Percentiles rank a stretch among this genome's conserved stretches.
Conservation (phyloP, 2,888 invertebrate species). For the Plebejus melissa region DNA sequence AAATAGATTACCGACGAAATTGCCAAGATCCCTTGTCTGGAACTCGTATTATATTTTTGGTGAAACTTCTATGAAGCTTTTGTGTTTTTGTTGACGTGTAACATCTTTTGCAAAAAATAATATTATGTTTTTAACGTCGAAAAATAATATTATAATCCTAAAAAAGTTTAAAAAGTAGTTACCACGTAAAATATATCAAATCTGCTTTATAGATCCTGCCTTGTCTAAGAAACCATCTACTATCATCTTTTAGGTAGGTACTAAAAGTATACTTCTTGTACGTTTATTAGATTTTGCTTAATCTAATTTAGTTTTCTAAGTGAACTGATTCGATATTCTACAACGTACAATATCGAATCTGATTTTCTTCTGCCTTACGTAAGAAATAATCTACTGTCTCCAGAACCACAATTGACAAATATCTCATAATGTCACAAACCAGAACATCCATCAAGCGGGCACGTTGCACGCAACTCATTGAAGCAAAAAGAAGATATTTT, state of each 20-base stretch:
- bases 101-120: background rate
- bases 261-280: no score
- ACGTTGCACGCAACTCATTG: slow-evolving; percentile 58
- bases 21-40: background rate
- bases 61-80: background rate
- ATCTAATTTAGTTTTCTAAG: background rate
- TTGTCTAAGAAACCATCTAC: background rate
- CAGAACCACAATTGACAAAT: background rate
- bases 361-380: background rate
- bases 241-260: no score
- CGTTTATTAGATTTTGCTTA: no score
- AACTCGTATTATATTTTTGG: background rate
- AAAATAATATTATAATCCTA: no score
- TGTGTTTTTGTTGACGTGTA: background rate
- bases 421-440: slow-evolving; percentile 1
- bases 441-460: slow-evolving; percentile 40
- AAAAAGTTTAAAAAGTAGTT: no score
- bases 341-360: background rate
- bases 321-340: no score
- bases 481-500: slow-evolving; percentile 67
- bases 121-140: background rate
- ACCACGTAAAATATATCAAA: no score
- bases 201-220: background rate
- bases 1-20: slow-evolving; percentile 5
- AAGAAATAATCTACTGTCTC: background rate